Evolutionary conservation across 1,140 invertebrate species (phyloP).

Genomic region (Andrena cerasifolii): DNA sequence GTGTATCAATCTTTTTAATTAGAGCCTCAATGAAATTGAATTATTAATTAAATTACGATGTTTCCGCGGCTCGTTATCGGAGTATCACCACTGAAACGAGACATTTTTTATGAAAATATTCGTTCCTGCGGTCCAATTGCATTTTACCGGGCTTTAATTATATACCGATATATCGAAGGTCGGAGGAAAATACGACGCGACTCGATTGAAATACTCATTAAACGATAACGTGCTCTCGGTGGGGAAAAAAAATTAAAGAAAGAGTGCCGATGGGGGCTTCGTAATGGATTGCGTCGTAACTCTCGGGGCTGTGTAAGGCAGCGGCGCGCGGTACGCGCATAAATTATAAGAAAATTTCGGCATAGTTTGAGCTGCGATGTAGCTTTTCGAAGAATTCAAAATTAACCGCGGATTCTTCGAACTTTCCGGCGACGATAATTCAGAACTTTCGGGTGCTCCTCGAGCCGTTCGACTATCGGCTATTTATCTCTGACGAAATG

Average conservation of each 20-base stretch:
- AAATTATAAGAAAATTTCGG: slow-evolving; percentile 63
- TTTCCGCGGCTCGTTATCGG: slow-evolving; percentile 32
- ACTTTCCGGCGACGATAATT: slow-evolving; percentile 61
- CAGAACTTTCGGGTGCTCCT: slow-evolving; percentile 55
- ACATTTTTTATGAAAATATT: slow-evolving; percentile 51
- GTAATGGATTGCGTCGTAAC: slow-evolving; percentile 52
- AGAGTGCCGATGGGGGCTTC: slow-evolving; percentile 10
- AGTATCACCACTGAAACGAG: slow-evolving; percentile 26
- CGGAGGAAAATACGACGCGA: background rate
- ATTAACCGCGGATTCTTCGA: slow-evolving; percentile 63
- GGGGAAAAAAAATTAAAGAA: background rate
- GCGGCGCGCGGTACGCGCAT: slow-evolving; percentile 47
- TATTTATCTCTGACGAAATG: slow-evolving; percentile 41
- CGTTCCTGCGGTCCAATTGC: slow-evolving; percentile 1
- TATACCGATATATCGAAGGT: background rate
- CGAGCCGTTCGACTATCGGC: slow-evolving; percentile 19
- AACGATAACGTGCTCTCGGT: background rate
- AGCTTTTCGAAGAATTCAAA: slow-evolving; percentile 35
- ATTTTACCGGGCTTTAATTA: slow-evolving; percentile 41
- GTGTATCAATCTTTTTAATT: slow-evolving; percentile 49
- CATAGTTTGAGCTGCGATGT: slow-evolving; percentile 59
- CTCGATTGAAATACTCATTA: slow-evolving; percentile 37
- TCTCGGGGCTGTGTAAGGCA: slow-evolving; percentile 37
- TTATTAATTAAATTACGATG: slow-evolving; percentile 56
- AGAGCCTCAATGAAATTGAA: slow-evolving; percentile 44